phyloP scores from a whole-genome alignment of 1,140 invertebrate species.

The Drosophila mojavensis region DNA sequence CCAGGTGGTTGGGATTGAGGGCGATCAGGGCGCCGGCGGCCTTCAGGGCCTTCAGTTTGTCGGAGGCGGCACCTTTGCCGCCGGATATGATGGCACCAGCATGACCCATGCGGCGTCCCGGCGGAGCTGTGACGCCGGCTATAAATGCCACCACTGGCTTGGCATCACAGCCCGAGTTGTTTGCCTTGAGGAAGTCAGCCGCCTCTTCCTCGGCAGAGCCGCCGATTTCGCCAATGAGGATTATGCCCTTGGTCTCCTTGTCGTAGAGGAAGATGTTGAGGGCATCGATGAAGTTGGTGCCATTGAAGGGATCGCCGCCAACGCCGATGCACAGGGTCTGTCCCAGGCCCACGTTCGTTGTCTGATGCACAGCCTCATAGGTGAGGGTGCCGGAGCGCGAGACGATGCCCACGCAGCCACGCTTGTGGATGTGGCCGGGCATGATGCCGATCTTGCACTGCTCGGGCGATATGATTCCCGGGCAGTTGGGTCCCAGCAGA shows the following conservation, averaged over 20 bases:
- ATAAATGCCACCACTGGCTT: constrained; percentile 99
- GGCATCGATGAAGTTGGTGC: constrained; percentile 99
- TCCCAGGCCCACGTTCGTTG: constrained; percentile 95
- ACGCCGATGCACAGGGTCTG: constrained; percentile 99
- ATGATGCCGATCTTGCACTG: constrained; percentile 99
- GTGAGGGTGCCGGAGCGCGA: constrained; percentile 99
- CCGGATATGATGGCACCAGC: constrained; percentile 99
- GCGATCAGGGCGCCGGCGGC: constrained; percentile 95
- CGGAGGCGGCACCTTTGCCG: constrained; percentile 98
- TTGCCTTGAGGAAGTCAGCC: constrained; percentile 94
- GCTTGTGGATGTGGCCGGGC: constrained; percentile 98
- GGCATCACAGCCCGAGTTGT: constrained; percentile 94
- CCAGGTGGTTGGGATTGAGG: constrained; percentile 97
- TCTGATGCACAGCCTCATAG: constrained; percentile 99
- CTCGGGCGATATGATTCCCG: constrained; percentile 98
- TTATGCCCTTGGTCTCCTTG: constrained; percentile 96
- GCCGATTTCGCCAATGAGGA: constrained; percentile 99
- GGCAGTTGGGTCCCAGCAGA: constrained; percentile 98
- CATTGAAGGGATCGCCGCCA: constrained; percentile 99
- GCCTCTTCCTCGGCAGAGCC: constrained; percentile 98
- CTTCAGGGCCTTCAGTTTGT: constrained; percentile 98
- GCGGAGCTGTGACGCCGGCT: constrained; percentile 98
- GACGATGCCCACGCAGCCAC: constrained; percentile 96
- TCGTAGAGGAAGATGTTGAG: constrained; percentile 97
- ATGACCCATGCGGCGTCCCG: constrained; percentile 99